phyloP scores from a whole-genome alignment of 2,888 invertebrate genomes.

The Octodonta nipae region DNA sequence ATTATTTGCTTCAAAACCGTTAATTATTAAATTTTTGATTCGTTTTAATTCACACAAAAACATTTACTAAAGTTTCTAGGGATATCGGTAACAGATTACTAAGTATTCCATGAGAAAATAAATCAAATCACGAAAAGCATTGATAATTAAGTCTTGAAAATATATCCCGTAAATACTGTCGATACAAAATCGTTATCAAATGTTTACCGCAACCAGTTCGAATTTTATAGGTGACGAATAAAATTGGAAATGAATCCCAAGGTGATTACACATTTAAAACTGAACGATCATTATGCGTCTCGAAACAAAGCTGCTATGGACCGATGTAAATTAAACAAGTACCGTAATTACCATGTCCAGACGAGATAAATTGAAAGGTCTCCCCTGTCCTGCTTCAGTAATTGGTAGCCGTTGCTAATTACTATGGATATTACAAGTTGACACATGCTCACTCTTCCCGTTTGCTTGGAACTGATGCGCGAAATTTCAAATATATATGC shows the following conservation, averaged over 20 bases:
- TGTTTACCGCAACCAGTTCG: slow-evolving; percentile 1
- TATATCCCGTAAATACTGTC: too few relatives aligned
- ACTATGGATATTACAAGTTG: slow-evolving; percentile 33
- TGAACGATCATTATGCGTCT: slow-evolving; percentile 8
- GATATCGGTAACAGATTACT: too few relatives aligned
- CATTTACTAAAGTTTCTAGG: too few relatives aligned
- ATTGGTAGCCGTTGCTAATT: slow-evolving; percentile 31
- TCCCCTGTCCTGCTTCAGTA: slow-evolving; percentile 19
- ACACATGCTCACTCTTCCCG: slow-evolving; percentile 19
- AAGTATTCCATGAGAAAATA: too few relatives aligned
- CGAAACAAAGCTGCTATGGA: slow-evolving; percentile 22
- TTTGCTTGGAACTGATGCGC: slow-evolving; percentile 23
- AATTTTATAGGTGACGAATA: background rate
- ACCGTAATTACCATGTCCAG: slow-evolving; percentile 25
- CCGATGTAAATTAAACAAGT: slow-evolving; percentile 29
- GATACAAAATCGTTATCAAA: too few relatives aligned
- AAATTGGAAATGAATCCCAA: slow-evolving; percentile 5
- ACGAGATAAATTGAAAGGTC: slow-evolving; percentile 28
- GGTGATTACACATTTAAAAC: slow-evolving; percentile 9
- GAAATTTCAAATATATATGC: slow-evolving; percentile 29
- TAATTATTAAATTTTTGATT: too few relatives aligned
- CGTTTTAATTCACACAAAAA: too few relatives aligned
- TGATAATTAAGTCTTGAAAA: too few relatives aligned
- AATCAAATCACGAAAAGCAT: too few relatives aligned
- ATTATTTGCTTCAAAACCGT: too few relatives aligned